Evolutionary conservation across 2,888 invertebrate species (phyloP), one percentile per base, ranked within the genome.

Genomic region (Zeuzera pyrina): DNA sequence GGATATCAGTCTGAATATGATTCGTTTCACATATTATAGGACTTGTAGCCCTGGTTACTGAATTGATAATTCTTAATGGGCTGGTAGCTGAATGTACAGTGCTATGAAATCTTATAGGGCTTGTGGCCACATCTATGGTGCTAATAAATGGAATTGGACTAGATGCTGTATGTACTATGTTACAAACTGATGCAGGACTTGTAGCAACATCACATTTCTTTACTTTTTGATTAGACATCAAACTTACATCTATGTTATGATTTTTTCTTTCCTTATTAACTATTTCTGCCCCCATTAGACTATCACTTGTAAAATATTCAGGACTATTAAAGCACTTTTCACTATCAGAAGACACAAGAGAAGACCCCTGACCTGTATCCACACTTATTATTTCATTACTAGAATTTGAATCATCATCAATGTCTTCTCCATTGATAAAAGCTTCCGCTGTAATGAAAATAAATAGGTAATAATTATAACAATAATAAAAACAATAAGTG

Each of bases 301-400:
- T 48, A 30, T 57, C 49, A 28, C 43, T 43, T 29, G 45, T 42
- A 19, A 45, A 60, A 39, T 66, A 71, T 35, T 74, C 71, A 27
- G 74, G 73, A 39, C 78, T 78, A 33, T 57, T 52, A 10, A 57
- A 52, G 42, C 62, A 61, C 45, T 71, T 76, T 26, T 76, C 74
- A 21, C 49, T 63, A 43, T 76, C 72, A 7, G 74, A 77, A 42
- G 54, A 64, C 16, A 62, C 67, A n/a, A n/a, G n/a, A 3, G 81
- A 84, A 12, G 83, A 81, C 6, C 78, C 81, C 27, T 71, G 46
- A 1, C 83, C 81, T 2, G 78, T 76, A 41, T 83, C 83, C 31
- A 67, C 49, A 45, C 73, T 78, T 3, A 56, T 49, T 13, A 49
- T 39, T 43, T 65, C 70, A 49, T 57, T 52, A 33, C 50, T 52